Conservation (phyloP, 2,888 invertebrate genomes). For the Sesia bembeciformis region DNA sequence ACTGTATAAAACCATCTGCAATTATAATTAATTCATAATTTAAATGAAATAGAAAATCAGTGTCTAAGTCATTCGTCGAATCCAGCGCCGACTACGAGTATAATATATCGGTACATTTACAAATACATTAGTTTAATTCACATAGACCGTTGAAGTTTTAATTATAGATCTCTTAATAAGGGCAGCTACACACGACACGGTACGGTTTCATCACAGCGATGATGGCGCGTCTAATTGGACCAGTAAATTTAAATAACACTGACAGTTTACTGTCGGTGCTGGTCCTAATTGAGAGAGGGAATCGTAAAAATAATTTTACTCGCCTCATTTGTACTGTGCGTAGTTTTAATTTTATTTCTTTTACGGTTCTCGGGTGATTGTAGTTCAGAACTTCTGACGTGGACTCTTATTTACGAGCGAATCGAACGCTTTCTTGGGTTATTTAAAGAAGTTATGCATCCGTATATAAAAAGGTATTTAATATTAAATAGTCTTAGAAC, state of each 20-base stretch:
- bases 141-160: slow-evolving; percentile 56
- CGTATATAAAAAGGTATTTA: too few species aligned
- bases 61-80: too few species aligned
- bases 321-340: slow-evolving; percentile 65
- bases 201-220: slow-evolving; percentile 61
- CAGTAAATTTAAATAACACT: slow-evolving; percentile 72
- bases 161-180: slow-evolving; percentile 70
- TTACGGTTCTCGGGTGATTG: slow-evolving; percentile 53
- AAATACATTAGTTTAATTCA: slow-evolving; percentile 21
- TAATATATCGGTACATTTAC: neutral
- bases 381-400: slow-evolving; percentile 12
- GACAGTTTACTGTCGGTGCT: slow-evolving; percentile 65
- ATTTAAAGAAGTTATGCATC: neutral
- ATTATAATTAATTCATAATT: too few species aligned
- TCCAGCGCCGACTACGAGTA: too few species aligned
- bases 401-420: neutral
- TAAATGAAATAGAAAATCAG: too few species aligned
- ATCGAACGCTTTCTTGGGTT: neutral
- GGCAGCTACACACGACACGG: slow-evolving; percentile 59
- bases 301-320: slow-evolving; percentile 72
- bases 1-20: too few species aligned
- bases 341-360: slow-evolving; percentile 64
- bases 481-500: too few species aligned
- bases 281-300: slow-evolving; percentile 65
- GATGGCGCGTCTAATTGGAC: slow-evolving; percentile 70